Evolutionary conservation across 2,888 invertebrate species (phyloP).

Genomic region (Caenorhabditis plicata): DNA sequence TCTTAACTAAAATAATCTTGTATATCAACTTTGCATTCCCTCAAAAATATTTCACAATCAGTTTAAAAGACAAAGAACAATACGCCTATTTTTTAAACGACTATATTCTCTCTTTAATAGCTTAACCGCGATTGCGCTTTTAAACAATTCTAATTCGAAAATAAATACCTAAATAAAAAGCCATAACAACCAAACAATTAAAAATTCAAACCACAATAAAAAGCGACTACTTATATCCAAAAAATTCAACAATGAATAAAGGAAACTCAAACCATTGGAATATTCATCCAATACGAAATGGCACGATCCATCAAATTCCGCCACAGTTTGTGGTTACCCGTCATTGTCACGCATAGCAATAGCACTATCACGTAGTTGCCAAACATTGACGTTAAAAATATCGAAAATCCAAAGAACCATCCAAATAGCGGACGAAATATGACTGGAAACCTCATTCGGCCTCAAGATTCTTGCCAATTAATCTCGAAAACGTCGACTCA

Average conservation of each 20-base stretch:
- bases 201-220: background rate
- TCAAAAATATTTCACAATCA: too few species aligned
- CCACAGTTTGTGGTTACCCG: conserved; percentile 53
- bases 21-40: too few species aligned
- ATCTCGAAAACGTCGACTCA: too few species aligned
- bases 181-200: too few species aligned
- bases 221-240: too few species aligned
- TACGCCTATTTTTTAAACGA: background rate
- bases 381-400: conserved; percentile 47
- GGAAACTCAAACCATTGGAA: conserved; percentile 56
- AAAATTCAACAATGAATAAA: background rate
- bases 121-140: background rate
- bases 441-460: conserved; percentile 18
- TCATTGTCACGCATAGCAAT: conserved; percentile 51
- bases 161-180: too few species aligned
- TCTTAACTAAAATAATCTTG: too few species aligned
- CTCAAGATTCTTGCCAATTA: too few species aligned
- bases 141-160: background rate
- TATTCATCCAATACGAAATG: conserved; percentile 63
- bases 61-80: too few species aligned
- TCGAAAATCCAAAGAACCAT: conserved; percentile 49
- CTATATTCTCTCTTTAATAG: background rate
- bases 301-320: conserved; percentile 60
- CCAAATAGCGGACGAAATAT: conserved; percentile 46
- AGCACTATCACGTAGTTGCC: conserved; percentile 62